Percentiles rank a stretch among this genome's conserved stretches.
phyloP scores from a whole-genome alignment of 2,888 invertebrate species.

The Drosophila lacicola region DNA sequence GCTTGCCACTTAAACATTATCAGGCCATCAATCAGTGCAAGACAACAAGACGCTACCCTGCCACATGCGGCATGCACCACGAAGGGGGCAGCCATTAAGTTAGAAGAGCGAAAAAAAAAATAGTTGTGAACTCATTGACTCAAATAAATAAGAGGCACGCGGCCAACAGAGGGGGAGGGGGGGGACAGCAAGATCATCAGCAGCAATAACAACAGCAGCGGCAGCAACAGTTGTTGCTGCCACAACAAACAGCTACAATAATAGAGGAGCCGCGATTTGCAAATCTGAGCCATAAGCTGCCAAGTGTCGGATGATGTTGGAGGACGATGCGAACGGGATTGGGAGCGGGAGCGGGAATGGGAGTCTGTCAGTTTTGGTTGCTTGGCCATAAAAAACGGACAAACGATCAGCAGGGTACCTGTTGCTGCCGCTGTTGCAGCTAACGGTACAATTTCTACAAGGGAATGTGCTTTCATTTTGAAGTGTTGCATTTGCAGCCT shows the following conservation, averaged over 20 bases:
- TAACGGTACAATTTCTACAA: constrained; percentile 79
- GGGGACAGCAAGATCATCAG: constrained; percentile 59
- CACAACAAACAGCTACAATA: constrained; percentile 77
- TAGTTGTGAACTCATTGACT: constrained; percentile 79
- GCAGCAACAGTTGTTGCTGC: constrained; percentile 30
- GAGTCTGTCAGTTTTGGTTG: constrained; percentile 34
- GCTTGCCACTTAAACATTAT: constrained; percentile 71
- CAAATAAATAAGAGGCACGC: constrained; percentile 79
- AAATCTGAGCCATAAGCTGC: constrained; percentile 79
- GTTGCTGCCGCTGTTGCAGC: constrained; percentile 46
- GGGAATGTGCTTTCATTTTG: constrained; percentile 81
- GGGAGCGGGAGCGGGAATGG: constrained; percentile 10
- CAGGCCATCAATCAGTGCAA: constrained; percentile 73
- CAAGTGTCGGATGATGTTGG: constrained; percentile 74
- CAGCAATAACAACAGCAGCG: constrained; percentile 66
- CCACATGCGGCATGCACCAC: constrained; percentile 53
- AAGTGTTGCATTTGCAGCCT: constrained; percentile 71
- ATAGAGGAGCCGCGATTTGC: constrained; percentile 74
- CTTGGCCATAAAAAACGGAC: constrained; percentile 64
- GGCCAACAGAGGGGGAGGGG: constrained; percentile 45
- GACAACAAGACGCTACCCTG: constrained; percentile 69
- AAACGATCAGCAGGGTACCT: constrained; percentile 63
- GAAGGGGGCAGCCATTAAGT: constrained; percentile 53
- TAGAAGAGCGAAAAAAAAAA: constrained; percentile 50
- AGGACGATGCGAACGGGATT: constrained; percentile 25